phyloP scores from a whole-genome alignment of 2,113 vertebrate species.

The Isichthys henryi region DNA sequence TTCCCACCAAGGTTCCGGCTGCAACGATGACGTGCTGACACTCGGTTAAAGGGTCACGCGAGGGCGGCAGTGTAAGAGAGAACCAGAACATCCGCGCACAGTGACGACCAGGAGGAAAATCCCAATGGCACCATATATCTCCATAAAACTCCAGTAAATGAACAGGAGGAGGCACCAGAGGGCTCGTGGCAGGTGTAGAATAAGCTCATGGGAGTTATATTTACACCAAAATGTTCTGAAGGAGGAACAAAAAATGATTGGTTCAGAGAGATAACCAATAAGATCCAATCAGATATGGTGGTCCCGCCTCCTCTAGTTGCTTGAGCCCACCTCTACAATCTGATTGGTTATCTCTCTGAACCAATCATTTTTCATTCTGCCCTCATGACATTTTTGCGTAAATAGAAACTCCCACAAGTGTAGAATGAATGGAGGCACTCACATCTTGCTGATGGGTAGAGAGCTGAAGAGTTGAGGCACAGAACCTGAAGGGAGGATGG shows the following conservation, averaged over 20 bases:
- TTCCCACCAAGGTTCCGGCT: constrained; percentile 92
- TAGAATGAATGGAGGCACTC: constrained; percentile 47
- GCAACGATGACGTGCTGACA: not conserved
- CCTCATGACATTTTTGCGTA: too few relatives aligned
- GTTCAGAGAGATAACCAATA: too few relatives aligned
- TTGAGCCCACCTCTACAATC: too few relatives aligned
- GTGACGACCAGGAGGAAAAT: not conserved
- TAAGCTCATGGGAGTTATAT: too few relatives aligned
- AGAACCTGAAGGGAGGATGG: constrained; percentile 69
- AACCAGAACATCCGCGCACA: not conserved
- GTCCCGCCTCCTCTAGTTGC: too few relatives aligned
- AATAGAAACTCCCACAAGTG: too few relatives aligned
- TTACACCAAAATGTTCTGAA: too few relatives aligned
- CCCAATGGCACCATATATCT: not conserved
- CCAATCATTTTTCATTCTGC: too few relatives aligned
- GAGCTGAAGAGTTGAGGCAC: constrained; percentile 78
- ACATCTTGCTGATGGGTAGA: constrained; percentile 81
- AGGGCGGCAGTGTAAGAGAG: not conserved
- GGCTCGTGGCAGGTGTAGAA: not conserved
- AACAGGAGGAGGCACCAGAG: not conserved
- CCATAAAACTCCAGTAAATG: not conserved
- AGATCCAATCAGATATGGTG: too few relatives aligned
- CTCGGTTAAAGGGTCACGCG: not conserved
- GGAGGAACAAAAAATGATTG: too few relatives aligned
- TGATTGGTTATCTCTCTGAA: too few relatives aligned